phyloP scores from a whole-genome alignment of 2,797 vertebrate genomes.

The Xerus rutilus region DNA sequence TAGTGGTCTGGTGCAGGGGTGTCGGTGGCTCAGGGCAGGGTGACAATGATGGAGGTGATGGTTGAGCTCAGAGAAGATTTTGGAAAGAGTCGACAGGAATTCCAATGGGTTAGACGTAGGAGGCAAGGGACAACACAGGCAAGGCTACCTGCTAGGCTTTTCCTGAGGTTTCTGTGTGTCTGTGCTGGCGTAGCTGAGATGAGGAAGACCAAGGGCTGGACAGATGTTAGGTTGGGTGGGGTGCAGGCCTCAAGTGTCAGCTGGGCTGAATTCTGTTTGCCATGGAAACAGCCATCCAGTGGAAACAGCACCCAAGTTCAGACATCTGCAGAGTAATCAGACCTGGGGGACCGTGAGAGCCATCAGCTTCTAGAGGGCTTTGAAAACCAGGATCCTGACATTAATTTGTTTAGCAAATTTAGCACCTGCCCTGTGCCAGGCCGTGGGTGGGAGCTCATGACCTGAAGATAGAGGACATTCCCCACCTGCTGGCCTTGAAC shows the following conservation, averaged over 20 bases:
- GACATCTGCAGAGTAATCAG: not conserved
- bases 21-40: not conserved
- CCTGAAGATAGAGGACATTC: not conserved
- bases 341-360: not conserved
- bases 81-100: not conserved
- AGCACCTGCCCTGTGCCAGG: not conserved
- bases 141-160: fast-evolving
- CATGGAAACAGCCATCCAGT: not conserved
- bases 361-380: not conserved
- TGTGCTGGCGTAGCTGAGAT: not conserved
- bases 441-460: not conserved
- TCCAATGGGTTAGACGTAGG: not conserved
- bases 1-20: not conserved
- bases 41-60: not conserved
- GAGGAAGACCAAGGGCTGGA: not conserved
- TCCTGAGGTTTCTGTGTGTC: not conserved
- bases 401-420: not conserved
- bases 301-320: not conserved
- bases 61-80: not conserved
- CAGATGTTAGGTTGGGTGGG: too few relatives aligned
- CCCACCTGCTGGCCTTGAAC: not conserved
- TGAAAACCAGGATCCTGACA: not conserved
- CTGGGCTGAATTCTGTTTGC: not conserved
- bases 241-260: fast-evolving
- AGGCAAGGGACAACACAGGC: not conserved